phyloP scores from a whole-genome alignment of 2,888 invertebrate genomes.

The Thereva nobilitata region DNA sequence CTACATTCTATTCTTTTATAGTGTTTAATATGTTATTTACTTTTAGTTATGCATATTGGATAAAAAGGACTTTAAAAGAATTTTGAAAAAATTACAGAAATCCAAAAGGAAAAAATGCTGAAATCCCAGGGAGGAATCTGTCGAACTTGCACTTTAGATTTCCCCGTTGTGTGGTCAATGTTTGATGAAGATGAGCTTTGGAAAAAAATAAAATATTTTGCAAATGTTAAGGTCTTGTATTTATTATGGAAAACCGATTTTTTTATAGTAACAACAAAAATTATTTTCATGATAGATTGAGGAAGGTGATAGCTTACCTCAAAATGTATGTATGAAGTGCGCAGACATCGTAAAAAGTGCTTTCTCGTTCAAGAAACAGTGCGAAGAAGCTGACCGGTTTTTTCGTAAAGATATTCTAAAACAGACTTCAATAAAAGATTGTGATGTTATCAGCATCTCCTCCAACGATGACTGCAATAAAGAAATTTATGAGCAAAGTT shows the following conservation, averaged over 20 bases:
- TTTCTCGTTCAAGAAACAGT: slow-evolving; percentile 55
- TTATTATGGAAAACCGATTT: not conserved
- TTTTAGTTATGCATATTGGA: too few relatives aligned
- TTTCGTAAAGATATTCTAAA: slow-evolving; percentile 52
- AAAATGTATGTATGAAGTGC: slow-evolving; percentile 55
- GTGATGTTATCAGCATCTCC: slow-evolving; percentile 7
- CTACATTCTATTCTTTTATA: too few relatives aligned
- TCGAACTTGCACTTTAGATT: slow-evolving; percentile 50
- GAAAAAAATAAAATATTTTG: slow-evolving; percentile 56
- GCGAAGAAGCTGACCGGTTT: slow-evolving; percentile 57
- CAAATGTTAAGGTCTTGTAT: slow-evolving; percentile 52
- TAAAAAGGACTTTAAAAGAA: too few relatives aligned
- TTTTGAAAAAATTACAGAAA: too few relatives aligned
- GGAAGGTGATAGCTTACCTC: slow-evolving; percentile 54
- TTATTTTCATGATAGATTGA: slow-evolving; percentile 48
- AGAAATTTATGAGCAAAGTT: not conserved
- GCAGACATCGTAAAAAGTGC: slow-evolving; percentile 55
- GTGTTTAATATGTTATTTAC: too few relatives aligned
- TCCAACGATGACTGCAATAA: not conserved
- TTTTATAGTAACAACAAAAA: not conserved
- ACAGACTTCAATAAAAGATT: not conserved
- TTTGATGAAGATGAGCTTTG: slow-evolving; percentile 57
- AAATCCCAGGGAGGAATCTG: slow-evolving; percentile 54
- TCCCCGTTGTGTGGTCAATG: slow-evolving; percentile 54
- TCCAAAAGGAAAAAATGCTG: slow-evolving; percentile 41